Evolutionary conservation across 1,140 invertebrate species (phyloP).

Genomic region (Eueides isabella): DNA sequence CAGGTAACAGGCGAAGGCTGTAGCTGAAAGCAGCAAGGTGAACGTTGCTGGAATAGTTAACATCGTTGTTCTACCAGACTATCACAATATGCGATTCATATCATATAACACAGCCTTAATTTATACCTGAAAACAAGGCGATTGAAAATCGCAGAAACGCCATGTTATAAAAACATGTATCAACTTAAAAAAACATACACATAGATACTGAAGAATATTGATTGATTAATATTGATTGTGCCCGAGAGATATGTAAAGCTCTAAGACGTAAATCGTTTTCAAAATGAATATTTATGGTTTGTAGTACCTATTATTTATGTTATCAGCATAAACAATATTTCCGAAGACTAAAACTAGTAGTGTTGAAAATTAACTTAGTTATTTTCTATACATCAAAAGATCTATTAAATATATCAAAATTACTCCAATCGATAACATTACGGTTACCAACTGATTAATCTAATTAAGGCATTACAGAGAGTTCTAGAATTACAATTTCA

Average conservation of each 20-base stretch:
- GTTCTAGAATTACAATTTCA: neutral
- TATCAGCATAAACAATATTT: too few species aligned
- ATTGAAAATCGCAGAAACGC: neutral
- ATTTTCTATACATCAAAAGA: neutral
- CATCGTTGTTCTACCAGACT: constrained; percentile 44
- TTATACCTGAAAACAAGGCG: neutral
- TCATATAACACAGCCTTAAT: neutral
- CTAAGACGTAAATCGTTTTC: too few species aligned
- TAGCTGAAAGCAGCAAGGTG: constrained; percentile 48
- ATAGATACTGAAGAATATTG: too few species aligned
- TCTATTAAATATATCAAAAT: neutral
- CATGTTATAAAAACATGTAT: neutral
- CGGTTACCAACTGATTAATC: neutral
- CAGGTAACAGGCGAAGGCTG: constrained; percentile 75
- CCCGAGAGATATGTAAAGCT: too few species aligned
- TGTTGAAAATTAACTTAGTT: neutral
- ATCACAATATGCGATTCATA: constrained; percentile 13
- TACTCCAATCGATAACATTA: neutral
- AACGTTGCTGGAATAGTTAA: constrained; percentile 41
- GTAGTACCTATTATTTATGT: too few species aligned
- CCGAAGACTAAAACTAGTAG: too few species aligned
- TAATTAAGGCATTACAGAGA: neutral
- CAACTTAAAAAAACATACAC: neutral
- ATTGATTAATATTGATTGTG: too few species aligned
- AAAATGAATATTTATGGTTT: too few species aligned